Evolutionary conservation across 2,113 vertebrate species (phyloP).

Genomic region (Scomber scombrus): DNA sequence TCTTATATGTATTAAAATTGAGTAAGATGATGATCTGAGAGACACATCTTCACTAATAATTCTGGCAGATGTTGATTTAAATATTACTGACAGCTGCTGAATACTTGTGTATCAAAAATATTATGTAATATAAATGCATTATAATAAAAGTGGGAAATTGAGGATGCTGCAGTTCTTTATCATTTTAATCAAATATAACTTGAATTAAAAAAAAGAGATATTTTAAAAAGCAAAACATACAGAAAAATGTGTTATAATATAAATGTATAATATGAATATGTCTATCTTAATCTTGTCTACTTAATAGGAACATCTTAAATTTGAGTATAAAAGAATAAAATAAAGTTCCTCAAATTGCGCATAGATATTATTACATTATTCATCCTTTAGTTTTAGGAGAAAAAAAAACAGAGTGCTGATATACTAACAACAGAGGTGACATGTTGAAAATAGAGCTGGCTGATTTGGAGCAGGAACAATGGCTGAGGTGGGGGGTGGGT

Average conservation of each 20-base stretch:
- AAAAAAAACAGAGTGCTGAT: neutral
- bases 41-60: neutral
- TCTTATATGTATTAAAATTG: neutral
- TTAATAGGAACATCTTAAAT: neutral
- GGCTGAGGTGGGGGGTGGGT: conserved; percentile 39
- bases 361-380: neutral
- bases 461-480: conserved; percentile 54
- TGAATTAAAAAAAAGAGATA: neutral
- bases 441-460: conserved; percentile 42
- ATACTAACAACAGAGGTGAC: conserved; percentile 9
- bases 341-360: neutral
- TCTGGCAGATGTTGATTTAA: neutral
- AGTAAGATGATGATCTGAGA: neutral
- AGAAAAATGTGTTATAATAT: neutral
- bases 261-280: neutral
- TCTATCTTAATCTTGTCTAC: neutral
- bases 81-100: neutral
- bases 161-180: neutral
- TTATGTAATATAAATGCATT: neutral
- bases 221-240: neutral
- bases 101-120: neutral
- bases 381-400: neutral
- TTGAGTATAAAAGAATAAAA: neutral
- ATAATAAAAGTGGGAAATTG: neutral
- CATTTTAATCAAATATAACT: neutral